phyloP scores from a whole-genome alignment of 2,888 invertebrate species.

The Aphodius sticticus region DNA sequence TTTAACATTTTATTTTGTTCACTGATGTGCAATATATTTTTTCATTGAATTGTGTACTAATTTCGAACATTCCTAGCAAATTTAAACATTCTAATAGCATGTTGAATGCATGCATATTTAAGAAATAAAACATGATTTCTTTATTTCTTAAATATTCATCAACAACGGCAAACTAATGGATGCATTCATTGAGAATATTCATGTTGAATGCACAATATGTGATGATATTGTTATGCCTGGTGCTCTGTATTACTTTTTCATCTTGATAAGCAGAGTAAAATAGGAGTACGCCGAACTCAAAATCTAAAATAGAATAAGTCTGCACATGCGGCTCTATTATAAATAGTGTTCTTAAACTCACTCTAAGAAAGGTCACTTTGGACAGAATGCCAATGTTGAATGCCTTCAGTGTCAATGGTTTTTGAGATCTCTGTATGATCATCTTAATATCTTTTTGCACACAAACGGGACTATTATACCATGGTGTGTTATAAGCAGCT shows the following conservation, averaged over 20 bases:
- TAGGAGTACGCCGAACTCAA: constrained; percentile 38
- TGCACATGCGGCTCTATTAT: no score
- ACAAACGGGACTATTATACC: constrained; percentile 38
- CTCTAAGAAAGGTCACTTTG: constrained; percentile 38
- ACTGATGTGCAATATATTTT: no score
- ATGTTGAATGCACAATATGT: no score
- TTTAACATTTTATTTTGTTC: no score
- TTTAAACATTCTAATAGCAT: no score
- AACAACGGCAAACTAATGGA: no score
- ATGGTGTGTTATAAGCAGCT: constrained; percentile 39
- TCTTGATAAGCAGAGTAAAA: constrained; percentile 35
- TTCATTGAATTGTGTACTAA: no score
- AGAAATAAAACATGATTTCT: no score
- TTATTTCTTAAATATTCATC: no score
- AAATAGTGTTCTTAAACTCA: constrained; percentile 5
- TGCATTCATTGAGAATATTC: no score
- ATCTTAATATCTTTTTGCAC: constrained; percentile 40
- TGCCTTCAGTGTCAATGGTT: constrained; percentile 41
- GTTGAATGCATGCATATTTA: no score
- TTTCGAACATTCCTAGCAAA: no score
- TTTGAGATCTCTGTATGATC: constrained; percentile 41
- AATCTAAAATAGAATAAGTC: constrained; percentile 31
- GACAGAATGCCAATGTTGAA: constrained; percentile 40
- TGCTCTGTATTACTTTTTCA: constrained; percentile 27
- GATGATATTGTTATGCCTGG: not conserved